phyloP scores from a whole-genome alignment of 2,797 vertebrate species.

The Leptatherina wallacei region DNA sequence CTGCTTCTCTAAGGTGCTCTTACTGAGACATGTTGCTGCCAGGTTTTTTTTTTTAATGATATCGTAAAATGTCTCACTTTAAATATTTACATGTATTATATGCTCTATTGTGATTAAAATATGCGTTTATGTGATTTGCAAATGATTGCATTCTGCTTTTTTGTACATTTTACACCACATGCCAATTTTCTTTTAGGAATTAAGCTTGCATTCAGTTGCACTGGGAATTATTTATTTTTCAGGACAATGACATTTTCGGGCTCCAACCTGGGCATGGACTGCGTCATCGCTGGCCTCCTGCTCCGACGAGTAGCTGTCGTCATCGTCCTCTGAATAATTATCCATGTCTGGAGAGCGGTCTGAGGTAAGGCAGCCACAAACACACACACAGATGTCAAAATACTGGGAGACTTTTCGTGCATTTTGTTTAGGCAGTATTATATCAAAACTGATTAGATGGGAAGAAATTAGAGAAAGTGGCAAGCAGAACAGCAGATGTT shows the following conservation, averaged over 20 bases:
- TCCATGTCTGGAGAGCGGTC: conserved; percentile 87
- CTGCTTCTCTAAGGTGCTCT: too few relatives aligned
- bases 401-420: neutral
- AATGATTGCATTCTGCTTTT: too few relatives aligned
- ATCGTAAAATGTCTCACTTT: too few relatives aligned
- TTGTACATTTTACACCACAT: too few relatives aligned
- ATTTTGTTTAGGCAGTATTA: neutral
- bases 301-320: conserved; percentile 87
- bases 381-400: conserved; percentile 38
- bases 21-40: too few relatives aligned
- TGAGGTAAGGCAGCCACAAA: conserved; percentile 42
- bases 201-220: neutral
- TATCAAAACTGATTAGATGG: neutral
- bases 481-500: neutral
- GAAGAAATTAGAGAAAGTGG: neutral
- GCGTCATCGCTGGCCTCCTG: conserved; percentile 87
- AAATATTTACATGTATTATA: too few relatives aligned
- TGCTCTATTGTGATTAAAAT: too few relatives aligned
- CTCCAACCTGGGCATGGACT: conserved; percentile 75
- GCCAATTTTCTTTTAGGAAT: neutral
- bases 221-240: neutral
- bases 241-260: conserved; percentile 9
- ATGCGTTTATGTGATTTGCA: too few relatives aligned
- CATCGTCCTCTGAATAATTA: conserved; percentile 88
- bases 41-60: too few relatives aligned